Percentiles rank a stretch among this genome's conserved stretches.
Evolutionary conservation across 2,113 vertebrate genomes (phyloP).

Genomic region (Aegotheles bennettii): DNA sequence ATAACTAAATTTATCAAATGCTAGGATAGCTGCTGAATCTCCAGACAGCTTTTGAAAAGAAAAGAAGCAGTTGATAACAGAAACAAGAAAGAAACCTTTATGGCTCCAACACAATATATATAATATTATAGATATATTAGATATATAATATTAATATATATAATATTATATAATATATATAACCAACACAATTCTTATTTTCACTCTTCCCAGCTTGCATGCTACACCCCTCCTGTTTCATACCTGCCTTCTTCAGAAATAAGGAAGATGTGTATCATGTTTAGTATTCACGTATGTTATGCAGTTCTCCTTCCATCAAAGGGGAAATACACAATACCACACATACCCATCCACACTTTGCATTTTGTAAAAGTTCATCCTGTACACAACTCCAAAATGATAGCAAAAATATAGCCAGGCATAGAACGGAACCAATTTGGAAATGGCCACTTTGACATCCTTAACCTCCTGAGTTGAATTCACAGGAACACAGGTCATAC

Average conservation of each 20-base stretch:
- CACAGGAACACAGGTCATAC: background rate
- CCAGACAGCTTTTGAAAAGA: background rate
- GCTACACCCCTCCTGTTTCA: background rate
- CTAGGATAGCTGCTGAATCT: background rate
- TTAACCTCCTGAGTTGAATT: accelerated
- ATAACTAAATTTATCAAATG: background rate
- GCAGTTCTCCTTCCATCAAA: background rate
- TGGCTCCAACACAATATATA: too few species aligned
- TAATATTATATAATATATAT: too few species aligned
- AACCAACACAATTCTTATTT: background rate
- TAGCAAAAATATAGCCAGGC: background rate
- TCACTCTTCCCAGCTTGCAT: background rate
- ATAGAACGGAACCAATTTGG: background rate
- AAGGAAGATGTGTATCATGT: background rate
- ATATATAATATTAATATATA: too few species aligned
- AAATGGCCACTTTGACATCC: background rate
- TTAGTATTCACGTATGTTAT: background rate
- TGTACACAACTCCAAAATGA: background rate
- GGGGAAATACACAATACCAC: background rate
- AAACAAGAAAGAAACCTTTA: background rate
- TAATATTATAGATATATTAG: too few species aligned
- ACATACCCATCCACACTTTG: background rate
- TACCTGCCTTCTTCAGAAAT: background rate
- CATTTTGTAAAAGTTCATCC: background rate
- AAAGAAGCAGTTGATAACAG: background rate